A percentile compares a stretch with the other conserved stretches of the same genome.
Conservation (phyloP, 2,888 invertebrate species). For the Himalopsyche tibetana region DNA sequence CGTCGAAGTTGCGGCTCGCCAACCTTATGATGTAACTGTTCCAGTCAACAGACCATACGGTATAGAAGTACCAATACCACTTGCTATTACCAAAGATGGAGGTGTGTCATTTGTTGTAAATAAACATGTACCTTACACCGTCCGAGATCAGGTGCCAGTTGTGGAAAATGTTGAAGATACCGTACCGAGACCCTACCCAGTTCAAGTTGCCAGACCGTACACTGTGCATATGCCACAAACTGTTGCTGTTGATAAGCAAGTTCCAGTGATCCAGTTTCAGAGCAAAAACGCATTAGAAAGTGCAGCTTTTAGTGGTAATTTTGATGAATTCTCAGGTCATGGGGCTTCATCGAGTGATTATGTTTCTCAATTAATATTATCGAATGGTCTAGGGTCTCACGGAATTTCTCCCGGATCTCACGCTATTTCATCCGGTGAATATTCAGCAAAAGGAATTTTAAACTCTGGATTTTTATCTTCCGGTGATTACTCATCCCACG, state of each 20-base stretch:
- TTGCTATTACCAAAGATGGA: conserved; percentile 57
- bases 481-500: background rate
- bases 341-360: background rate
- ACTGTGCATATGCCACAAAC: conserved; percentile 72
- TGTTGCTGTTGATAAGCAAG: conserved; percentile 72
- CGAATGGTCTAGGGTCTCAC: background rate
- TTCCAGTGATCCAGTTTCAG: too few relatives aligned
- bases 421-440: background rate
- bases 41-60: conserved; percentile 76
- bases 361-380: background rate
- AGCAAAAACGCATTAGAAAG: too few relatives aligned
- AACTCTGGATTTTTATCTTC: too few relatives aligned
- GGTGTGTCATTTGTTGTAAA: conserved; percentile 58
- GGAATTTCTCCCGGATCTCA: background rate
- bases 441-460: background rate
- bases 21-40: conserved; percentile 75
- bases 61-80: conserved; percentile 71
- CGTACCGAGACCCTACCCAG: conserved; percentile 72
- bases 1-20: conserved; percentile 75
- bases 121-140: conserved; percentile 61
- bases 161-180: conserved; percentile 61
- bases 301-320: background rate
- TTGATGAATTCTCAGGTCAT: background rate
- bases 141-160: conserved; percentile 58
- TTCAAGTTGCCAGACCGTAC: conserved; percentile 74